These are phyloP conservation scores for Nycticebus coucang DNA, from an alignment of 2,113 vertebrate species.

Conservation along the genomic window DNA sequence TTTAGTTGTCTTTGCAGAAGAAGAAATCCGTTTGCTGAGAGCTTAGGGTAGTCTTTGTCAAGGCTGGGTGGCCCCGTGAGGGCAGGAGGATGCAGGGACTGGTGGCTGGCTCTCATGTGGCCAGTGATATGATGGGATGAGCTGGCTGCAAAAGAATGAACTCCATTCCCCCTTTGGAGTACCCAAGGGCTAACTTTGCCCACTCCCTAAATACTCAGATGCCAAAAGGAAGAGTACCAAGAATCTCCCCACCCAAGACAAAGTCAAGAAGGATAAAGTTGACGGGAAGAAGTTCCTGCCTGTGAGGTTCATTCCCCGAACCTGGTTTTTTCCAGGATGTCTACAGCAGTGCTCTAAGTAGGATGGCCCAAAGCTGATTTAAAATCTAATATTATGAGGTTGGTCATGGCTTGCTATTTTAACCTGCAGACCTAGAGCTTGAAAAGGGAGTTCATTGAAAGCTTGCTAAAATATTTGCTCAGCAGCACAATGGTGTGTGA, in stretches of 20 bases:
- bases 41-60: neutral
- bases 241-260: neutral
- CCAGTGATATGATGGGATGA: neutral
- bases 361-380: constrained; percentile 83
- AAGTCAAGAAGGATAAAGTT: neutral
- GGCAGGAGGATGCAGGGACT: neutral
- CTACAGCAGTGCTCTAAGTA: constrained; percentile 78
- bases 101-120: neutral
- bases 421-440: constrained; percentile 86
- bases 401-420: constrained; percentile 88
- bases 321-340: constrained; percentile 80
- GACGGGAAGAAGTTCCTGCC: constrained; percentile 57
- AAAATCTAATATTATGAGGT: constrained; percentile 87
- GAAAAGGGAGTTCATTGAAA: constrained; percentile 93
- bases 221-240: neutral
- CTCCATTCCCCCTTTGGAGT: neutral
- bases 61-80: neutral
- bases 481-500: constrained; percentile 92
- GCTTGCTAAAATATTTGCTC: constrained; percentile 98
- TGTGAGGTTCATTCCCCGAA: constrained; percentile 62
- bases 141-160: neutral
- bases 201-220: constrained; percentile 9
- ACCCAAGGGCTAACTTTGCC: neutral
- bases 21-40: neutral
- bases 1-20: neutral